Evolutionary conservation across 1,140 invertebrate species (phyloP).

Genomic region (Drosophila tani): DNA sequence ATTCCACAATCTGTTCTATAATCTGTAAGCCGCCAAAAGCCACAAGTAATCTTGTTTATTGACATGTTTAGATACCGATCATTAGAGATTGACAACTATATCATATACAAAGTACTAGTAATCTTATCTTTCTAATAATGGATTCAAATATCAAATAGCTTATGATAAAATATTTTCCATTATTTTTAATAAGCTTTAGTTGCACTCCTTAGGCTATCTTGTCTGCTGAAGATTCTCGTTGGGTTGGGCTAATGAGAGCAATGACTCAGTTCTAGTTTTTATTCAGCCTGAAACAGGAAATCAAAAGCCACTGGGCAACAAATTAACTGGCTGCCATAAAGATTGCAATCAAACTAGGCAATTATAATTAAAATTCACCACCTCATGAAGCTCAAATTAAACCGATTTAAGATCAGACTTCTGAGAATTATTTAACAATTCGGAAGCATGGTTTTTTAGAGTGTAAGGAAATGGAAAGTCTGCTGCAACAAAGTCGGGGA

Average conservation of each 20-base stretch:
- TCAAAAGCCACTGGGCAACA: slow-evolving; percentile 13
- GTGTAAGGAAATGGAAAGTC: slow-evolving; percentile 40
- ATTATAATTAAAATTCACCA: slow-evolving; percentile 46
- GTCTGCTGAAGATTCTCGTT: background rate
- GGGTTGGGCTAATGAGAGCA: background rate
- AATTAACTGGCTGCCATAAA: slow-evolving; percentile 28
- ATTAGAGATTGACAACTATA: slow-evolving; percentile 33
- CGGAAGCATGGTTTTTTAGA: background rate
- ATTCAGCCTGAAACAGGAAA: slow-evolving; percentile 17
- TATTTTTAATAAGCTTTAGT: background rate
- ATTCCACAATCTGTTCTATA: background rate
- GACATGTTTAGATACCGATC: slow-evolving; percentile 40
- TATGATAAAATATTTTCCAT: background rate
- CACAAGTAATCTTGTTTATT: slow-evolving; percentile 42
- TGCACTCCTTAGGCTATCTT: background rate
- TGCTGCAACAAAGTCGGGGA: slow-evolving; percentile 33
- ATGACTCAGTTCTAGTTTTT: slow-evolving; percentile 48
- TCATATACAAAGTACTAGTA: slow-evolving; percentile 5
- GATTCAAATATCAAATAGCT: background rate
- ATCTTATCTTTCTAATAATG: slow-evolving; percentile 8
- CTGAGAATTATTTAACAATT: slow-evolving; percentile 7
- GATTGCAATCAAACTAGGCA: slow-evolving; percentile 42
- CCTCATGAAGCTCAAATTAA: slow-evolving; percentile 12
- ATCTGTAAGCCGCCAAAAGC: slow-evolving; percentile 18
- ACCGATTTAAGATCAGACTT: slow-evolving; percentile 14